Base-by-base conservation (phyloP, 2,113 vertebrate genomes). In the Rana temporaria region DNA sequence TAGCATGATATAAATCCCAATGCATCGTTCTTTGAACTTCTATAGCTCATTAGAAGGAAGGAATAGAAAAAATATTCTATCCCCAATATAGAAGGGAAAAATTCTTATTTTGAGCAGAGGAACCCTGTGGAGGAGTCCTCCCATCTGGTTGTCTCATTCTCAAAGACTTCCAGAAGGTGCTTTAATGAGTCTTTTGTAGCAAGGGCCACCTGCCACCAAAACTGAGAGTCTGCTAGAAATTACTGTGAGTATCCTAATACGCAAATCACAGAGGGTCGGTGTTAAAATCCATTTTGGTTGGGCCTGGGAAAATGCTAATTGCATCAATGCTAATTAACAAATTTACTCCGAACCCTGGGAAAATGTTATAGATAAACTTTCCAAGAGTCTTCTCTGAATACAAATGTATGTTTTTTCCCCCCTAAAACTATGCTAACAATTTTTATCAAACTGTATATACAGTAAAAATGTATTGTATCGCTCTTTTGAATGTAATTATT, bases 141-240 rank as follows among this genome's bases (percentile, higher is more conserved):
- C 94, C 91, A 93, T 94, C 92, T 95, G 93, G 89, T 90, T 90
- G 87, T 86, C 91, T 89, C 81, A 89, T 90, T 94, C 93, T 89
- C 88, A 90, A 88, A 90, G 90, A 91, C 85, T 89, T 91, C 90
- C 93, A 95, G 91, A 94, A 93, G 90, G 88, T 93, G 90, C 91
- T 93, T 93, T 94, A 94, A 95, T 92, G 91, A 94, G 88, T 87
- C 84, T 91, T 92, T 93, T 92, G 93, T 87, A 92, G 88, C 87
- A 89, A 84, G 79, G 85, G 73, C 91, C 92, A 93, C 92, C 93
- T 94, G 93, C 88, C 86, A 90, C 92, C 91, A 91, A 91, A 92
- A 90, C 90, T 89, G 91, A 90, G 92, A 86, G 86, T 78, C 91
- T 91, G 88, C 88, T 91, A 91, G 92, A 92, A 91, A 89, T 84